phyloP scores from a whole-genome alignment of 2,113 vertebrate genomes.

The Tapirus terrestris region DNA sequence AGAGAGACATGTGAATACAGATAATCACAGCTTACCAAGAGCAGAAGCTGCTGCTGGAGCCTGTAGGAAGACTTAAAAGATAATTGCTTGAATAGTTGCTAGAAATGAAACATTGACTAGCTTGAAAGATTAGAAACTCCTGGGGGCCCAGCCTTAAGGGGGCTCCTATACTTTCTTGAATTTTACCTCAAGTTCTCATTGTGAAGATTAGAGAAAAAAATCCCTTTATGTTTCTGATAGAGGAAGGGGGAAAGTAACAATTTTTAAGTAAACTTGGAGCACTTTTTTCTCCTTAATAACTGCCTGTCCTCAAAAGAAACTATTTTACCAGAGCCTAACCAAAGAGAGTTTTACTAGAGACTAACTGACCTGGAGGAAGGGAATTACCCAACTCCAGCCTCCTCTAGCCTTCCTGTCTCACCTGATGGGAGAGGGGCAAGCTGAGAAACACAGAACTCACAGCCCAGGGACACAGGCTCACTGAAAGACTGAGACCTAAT shows the following conservation, averaged over 20 bases:
- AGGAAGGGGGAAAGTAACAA: background rate
- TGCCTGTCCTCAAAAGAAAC: background rate
- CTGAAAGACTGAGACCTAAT: background rate
- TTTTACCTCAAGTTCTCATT: background rate
- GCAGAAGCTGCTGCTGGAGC: background rate
- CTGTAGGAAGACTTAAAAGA: background rate
- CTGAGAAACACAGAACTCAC: background rate
- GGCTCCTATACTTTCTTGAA: background rate
- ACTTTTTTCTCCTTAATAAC: background rate
- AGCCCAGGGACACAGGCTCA: background rate
- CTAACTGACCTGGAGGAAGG: background rate
- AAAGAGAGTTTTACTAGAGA: background rate
- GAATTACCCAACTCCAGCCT: background rate
- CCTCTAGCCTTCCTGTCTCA: background rate
- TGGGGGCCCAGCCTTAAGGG: background rate
- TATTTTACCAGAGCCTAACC: background rate
- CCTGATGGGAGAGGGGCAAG: background rate
- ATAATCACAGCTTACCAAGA: background rate
- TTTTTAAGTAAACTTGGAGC: background rate
- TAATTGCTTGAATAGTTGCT: background rate
- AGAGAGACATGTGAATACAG: background rate
- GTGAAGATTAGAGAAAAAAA: background rate
- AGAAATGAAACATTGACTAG: background rate
- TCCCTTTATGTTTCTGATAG: background rate
- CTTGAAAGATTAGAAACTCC: background rate